These are phyloP conservation scores for Portunus trituberculatus DNA, from an alignment of 1,140 invertebrate genomes.

Conservation along the genomic window DNA sequence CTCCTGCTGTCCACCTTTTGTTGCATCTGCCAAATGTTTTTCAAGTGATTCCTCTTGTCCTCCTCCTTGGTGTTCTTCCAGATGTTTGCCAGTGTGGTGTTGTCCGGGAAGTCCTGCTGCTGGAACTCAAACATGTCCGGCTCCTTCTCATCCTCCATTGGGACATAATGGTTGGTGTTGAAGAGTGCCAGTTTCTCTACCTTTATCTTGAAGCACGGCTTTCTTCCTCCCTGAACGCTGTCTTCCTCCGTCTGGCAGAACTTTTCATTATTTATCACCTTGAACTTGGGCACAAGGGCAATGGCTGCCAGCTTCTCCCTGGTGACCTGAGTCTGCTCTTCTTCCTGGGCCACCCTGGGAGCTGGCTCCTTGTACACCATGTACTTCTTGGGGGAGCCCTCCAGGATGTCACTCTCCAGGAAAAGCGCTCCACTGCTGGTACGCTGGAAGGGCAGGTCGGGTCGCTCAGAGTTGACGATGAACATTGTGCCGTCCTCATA, in stretches of 20 bases:
- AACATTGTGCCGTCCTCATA: slow-evolving; percentile 86
- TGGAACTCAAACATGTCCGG: slow-evolving; percentile 75
- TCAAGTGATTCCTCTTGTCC: neutral
- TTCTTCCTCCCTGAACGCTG: neutral
- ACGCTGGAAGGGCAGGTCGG: slow-evolving; percentile 81
- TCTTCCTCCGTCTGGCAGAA: slow-evolving; percentile 83
- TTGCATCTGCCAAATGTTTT: slow-evolving; percentile 65
- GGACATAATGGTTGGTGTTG: slow-evolving; percentile 37
- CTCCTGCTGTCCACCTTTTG: neutral
- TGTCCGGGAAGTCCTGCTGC: slow-evolving; percentile 69
- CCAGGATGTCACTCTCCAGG: slow-evolving; percentile 78
- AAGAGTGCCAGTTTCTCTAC: neutral
- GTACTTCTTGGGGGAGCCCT: slow-evolving; percentile 81
- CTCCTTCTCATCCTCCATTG: slow-evolving; percentile 53
- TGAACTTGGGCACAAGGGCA: slow-evolving; percentile 82
- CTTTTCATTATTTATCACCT: slow-evolving; percentile 83
- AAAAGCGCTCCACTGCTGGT: slow-evolving; percentile 80
- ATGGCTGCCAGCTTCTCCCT: slow-evolving; percentile 77
- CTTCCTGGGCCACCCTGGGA: slow-evolving; percentile 60
- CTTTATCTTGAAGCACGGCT: neutral
- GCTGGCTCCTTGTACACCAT: slow-evolving; percentile 82
- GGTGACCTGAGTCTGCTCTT: slow-evolving; percentile 46
- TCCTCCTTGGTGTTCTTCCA: slow-evolving; percentile 44
- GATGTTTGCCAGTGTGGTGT: slow-evolving; percentile 57
- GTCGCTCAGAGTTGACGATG: slow-evolving; percentile 80